Conservation (phyloP, 2,888 invertebrate genomes). For the Globia sparganii region DNA sequence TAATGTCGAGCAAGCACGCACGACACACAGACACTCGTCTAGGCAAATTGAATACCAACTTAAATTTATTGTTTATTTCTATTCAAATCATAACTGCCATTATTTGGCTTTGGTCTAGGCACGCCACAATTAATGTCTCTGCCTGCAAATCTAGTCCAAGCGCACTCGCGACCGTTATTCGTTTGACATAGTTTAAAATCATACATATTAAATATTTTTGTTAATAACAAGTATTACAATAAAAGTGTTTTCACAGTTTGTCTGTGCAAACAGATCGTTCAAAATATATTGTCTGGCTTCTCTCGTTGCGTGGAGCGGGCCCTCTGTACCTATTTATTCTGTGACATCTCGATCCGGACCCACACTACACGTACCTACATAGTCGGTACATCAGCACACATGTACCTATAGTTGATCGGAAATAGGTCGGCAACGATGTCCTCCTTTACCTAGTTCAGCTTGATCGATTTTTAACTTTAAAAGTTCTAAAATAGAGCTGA, state of each 20-base stretch:
- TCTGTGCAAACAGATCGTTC: not conserved
- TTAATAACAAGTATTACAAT: not conserved
- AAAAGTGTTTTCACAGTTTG: not conserved
- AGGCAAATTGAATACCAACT: not conserved
- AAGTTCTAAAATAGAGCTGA: conserved; percentile 13
- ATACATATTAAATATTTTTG: not conserved
- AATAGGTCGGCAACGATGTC: not conserved
- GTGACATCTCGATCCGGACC: too few species aligned
- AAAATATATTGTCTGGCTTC: not conserved
- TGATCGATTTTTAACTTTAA: conserved; percentile 22
- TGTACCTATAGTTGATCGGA: not conserved
- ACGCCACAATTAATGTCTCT: not conserved
- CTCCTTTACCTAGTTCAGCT: not conserved
- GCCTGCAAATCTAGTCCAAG: not conserved
- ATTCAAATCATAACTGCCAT: not conserved
- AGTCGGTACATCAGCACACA: not conserved
- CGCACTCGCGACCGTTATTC: not conserved
- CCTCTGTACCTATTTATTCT: not conserved
- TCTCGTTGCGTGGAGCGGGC: too few species aligned
- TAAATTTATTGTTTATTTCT: not conserved
- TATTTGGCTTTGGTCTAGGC: not conserved
- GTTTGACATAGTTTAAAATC: not conserved
- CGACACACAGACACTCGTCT: not conserved
- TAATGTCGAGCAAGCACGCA: not conserved
- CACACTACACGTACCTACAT: not conserved